Evolutionary conservation across 2,113 vertebrate species (phyloP), one percentile per base, ranked within the genome.

Genomic region (Pterophyllum scalare): DNA sequence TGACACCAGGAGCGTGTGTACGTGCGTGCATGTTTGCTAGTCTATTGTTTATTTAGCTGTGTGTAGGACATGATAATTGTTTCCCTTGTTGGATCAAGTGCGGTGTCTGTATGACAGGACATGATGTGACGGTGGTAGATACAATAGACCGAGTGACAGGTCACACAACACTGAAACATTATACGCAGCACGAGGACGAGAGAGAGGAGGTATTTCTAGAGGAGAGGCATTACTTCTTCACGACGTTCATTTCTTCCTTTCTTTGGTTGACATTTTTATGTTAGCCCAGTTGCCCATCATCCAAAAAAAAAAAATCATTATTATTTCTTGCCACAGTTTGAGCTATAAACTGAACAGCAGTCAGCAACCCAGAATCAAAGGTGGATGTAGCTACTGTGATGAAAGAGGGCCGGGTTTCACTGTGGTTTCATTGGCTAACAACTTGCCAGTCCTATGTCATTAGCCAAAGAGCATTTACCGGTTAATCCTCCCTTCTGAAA

Each of bases 51-150:
- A 78, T 88, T 82, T 81, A 86, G 77, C 79, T 7, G 40, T 64
- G 62, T 58, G 57, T 80, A 78, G 83, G 83, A 89, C 43, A 54
- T 76, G 87, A 88, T 94, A 90, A 94, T 94, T 87, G 88, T 88
- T 85, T 86, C 43, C 82, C 60, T 60, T 79, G 87, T 83, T 75
- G 77, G 22, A 54, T 35, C 56, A 64, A 84, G 56, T 49, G 22
- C 13, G 17, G n/a, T 11, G 65, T 72, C 49, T 59, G 61, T 76
- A 54, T 90, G 79, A 92, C 79, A 77, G 77, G 88, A 90, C 85
- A 86, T 40, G 82, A 83, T 85, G 72, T 83, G 83, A 89, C 74
- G 58, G 80, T 64, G 24, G 82, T 75, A 86, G 86, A 79, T 59
- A 61, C 43, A 79, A 59, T 26, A 40, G 89, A 72, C 65, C 75